Evolutionary conservation across 2,797 vertebrate genomes (phyloP).

Genomic region (Rhinoraja longicauda): DNA sequence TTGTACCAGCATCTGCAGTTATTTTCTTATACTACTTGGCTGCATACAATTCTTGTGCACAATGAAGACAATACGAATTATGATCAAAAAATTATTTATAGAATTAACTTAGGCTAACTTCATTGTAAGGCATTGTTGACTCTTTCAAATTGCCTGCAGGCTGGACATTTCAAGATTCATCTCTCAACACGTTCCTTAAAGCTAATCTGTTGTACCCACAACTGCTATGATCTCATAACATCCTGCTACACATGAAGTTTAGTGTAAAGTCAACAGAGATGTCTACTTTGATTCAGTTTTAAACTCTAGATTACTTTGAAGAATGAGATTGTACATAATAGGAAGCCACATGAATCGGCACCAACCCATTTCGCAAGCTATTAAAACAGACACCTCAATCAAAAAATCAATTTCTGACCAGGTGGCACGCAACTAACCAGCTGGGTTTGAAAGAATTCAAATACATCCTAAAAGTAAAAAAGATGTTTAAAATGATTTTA

Average conservation of each 20-base stretch:
- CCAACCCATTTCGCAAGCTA: background rate
- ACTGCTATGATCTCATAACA: background rate
- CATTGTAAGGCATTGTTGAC: background rate
- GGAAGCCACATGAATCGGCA: background rate
- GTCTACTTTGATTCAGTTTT: background rate
- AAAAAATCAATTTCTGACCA: background rate
- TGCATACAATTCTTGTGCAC: background rate
- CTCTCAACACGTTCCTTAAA: background rate
- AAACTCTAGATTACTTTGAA: background rate
- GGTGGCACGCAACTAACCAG: background rate
- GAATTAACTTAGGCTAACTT: background rate
- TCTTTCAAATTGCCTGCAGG: background rate
- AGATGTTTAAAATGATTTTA: background rate
- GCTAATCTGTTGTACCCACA: background rate
- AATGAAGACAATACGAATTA: no score
- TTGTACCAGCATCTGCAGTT: no score
- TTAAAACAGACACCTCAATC: background rate
- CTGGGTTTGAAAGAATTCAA: background rate
- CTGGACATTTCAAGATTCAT: background rate
- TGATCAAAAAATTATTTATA: background rate
- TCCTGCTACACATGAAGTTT: no score
- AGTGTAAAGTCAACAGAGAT: no score
- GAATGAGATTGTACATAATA: background rate
- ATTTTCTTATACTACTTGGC: no score
- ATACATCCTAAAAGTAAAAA: background rate